These are phyloP conservation scores for Haliaeetus leucogaster DNA, from an alignment of 2,113 vertebrate species.

Conservation along the genomic window DNA sequence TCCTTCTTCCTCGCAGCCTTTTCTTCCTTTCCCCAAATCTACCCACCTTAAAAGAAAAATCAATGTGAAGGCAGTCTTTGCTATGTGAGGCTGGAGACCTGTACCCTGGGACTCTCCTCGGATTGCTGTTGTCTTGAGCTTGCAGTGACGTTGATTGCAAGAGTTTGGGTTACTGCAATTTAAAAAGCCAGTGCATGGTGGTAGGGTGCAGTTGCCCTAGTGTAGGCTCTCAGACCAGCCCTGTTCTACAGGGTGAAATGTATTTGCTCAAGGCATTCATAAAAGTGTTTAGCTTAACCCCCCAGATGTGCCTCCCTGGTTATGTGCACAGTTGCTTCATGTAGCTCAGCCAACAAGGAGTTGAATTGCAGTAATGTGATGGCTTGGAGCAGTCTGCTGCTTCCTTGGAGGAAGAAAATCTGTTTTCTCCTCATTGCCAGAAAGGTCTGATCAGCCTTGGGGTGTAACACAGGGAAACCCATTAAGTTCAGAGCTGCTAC, in stretches of 20 bases:
- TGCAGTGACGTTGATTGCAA: background rate
- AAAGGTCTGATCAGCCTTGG: background rate
- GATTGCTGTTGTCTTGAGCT: background rate
- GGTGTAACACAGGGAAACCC: background rate
- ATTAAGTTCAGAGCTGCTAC: background rate
- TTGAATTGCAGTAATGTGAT: rapidly evolving
- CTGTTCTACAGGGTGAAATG: background rate
- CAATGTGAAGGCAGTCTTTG: background rate
- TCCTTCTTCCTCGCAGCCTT: background rate
- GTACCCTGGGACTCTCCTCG: background rate
- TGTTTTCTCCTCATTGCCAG: background rate
- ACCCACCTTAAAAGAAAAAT: background rate
- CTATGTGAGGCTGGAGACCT: background rate
- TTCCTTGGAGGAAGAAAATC: background rate
- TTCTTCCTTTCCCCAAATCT: background rate
- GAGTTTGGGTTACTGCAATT: background rate
- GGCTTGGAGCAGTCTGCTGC: background rate
- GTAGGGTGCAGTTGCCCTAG: background rate
- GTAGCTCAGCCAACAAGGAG: background rate
- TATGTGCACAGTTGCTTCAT: rapidly evolving
- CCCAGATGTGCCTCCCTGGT: too few species aligned
- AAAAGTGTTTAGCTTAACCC: background rate
- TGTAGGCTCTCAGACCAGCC: background rate
- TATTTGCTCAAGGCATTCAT: background rate
- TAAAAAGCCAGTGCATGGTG: background rate